Evolutionary conservation across 1,140 invertebrate genomes (phyloP).

Genomic region (Cryptotermes secundus): DNA sequence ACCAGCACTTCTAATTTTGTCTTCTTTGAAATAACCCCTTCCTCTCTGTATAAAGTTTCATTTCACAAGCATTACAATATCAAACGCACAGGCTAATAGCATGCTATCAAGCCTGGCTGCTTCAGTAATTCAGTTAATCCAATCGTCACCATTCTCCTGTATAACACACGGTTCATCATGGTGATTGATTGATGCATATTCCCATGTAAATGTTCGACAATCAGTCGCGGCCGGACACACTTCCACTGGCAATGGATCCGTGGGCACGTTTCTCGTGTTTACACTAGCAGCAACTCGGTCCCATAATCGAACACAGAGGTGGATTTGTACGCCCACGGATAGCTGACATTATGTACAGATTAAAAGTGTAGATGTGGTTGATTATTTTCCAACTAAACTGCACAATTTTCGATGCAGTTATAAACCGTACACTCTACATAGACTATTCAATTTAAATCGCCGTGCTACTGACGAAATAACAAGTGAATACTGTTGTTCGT

Average conservation of each 20-base stretch:
- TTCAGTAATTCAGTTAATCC: constrained; percentile 20
- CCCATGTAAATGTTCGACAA: constrained; percentile 5
- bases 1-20: neutral
- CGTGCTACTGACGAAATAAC: neutral
- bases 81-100: neutral
- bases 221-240: neutral
- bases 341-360: constrained; percentile 1
- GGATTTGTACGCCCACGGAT: neutral
- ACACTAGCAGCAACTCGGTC: neutral
- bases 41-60: constrained; percentile 9
- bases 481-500: neutral
- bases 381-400: constrained; percentile 10
- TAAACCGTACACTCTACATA: neutral
- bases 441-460: neutral
- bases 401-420: neutral
- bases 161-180: constrained; percentile 15
- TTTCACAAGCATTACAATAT: constrained; percentile 15
- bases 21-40: neutral
- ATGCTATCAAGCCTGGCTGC: neutral
- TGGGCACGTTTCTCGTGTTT: neutral
- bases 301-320: neutral
- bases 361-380: neutral
- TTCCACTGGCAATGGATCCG: neutral
- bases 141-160: neutral
- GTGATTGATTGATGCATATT: constrained; percentile 19